A percentile compares a stretch with the other conserved stretches of the same genome.
These are phyloP conservation scores for Metaphire vulgaris DNA, from an alignment of 1,140 invertebrate genomes.

Conservation along the genomic window DNA sequence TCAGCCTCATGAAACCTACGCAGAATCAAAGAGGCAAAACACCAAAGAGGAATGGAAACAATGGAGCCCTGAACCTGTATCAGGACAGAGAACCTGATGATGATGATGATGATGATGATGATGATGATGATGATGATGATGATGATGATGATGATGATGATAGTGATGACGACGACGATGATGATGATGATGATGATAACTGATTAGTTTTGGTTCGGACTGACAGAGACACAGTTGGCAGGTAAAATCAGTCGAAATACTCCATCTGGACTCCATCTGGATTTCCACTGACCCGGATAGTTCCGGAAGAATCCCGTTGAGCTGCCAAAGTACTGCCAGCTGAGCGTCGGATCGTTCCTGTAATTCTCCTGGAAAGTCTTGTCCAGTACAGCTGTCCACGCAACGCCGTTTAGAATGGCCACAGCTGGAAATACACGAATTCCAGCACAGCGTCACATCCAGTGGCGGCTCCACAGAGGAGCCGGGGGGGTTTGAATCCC, in stretches of 20 bases:
- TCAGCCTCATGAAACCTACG: no score
- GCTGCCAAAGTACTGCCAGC: slow-evolving; percentile 94
- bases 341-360: slow-evolving; percentile 72
- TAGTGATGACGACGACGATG: slow-evolving; percentile 1
- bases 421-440: slow-evolving; percentile 42
- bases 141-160: slow-evolving; percentile 8
- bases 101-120: slow-evolving; percentile 17
- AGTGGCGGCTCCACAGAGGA: no score
- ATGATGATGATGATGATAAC: slow-evolving; percentile 9
- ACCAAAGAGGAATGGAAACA: no score
- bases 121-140: slow-evolving; percentile 20
- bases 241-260: no score
- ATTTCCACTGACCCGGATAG: slow-evolving; percentile 93
- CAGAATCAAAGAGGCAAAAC: no score
- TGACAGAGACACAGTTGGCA: no score
- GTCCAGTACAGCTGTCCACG: slow-evolving; percentile 79
- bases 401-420: slow-evolving; percentile 62
- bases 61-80: no score
- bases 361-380: slow-evolving; percentile 77
- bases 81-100: no score
- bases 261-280: no score
- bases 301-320: slow-evolving; percentile 79
- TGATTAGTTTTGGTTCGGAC: no score
- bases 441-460: no score
- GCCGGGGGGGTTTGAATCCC: no score